Evolutionary conservation across 2,888 invertebrate genomes (phyloP), one percentile per base, ranked within the genome.

Genomic region (Andrena camellia): DNA sequence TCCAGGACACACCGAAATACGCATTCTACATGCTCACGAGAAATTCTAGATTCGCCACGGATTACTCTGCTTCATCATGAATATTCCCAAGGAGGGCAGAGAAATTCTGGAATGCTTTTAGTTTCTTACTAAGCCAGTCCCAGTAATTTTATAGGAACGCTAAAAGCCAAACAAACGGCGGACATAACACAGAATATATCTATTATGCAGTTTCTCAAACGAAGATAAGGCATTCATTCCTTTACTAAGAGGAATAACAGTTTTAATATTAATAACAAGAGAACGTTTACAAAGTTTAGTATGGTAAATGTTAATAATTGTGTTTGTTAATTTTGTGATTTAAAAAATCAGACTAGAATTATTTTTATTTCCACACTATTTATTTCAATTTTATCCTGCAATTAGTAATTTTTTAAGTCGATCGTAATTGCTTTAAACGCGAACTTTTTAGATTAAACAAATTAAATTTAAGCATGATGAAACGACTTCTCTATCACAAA

Each of bases 61-160:
- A 80, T 86, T 79, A 77, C 66, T 71, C 70, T 77, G 68, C 73
- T 57, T 69, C 75, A 50, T 69, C 74, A 72, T 82, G 81, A 77
- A 81, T 85, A 85, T 78, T 78, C 60, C 70, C 48, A 67, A 67
- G 48, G 23, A 48, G 23, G 29, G 5, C 20, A n/a, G 57, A 33
- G 63, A 67, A 67, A 42, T 60, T 26, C 23, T 52, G 33, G 35
- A 26, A 72, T 33, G 33, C 68, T 60, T 33, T 50, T 35, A 68
- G 29, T 67, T 72, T 63, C 33, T 57, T 73, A 54, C 52, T 64
- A 64, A 8, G 52, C 13, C 35, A 64, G 20, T 54, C 26, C 4
- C 64, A 17, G 54, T 64, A 67, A 67, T 48, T 68, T 57, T 33
- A 33, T 68, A 23, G 31, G 23, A 7, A 57, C 33, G 33, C 8